Evolutionary conservation across 2,113 vertebrate species (phyloP).

Genomic region (Romanogobio albipinnatus): DNA sequence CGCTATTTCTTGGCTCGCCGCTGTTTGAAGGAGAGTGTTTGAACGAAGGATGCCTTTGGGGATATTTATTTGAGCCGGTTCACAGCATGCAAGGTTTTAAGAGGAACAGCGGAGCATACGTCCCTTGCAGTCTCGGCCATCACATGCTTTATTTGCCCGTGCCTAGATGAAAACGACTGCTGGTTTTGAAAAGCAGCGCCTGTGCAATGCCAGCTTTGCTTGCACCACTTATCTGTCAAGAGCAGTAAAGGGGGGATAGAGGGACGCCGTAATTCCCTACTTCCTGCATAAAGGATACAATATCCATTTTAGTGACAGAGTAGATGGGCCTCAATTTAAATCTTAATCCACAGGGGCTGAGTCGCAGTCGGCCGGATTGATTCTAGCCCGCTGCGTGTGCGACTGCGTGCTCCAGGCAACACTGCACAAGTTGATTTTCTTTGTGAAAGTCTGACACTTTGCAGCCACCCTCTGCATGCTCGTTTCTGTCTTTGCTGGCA

Average conservation of each 20-base stretch:
- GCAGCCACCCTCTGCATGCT: slow-evolving; percentile 35
- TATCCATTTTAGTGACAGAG: slow-evolving; percentile 59
- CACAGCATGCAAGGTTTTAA: slow-evolving; percentile 43
- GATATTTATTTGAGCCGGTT: slow-evolving; percentile 52
- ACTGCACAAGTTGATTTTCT: slow-evolving; percentile 51
- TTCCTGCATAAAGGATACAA: slow-evolving; percentile 60
- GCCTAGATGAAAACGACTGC: slow-evolving; percentile 37
- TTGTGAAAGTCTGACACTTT: slow-evolving; percentile 52
- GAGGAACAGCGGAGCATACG: slow-evolving; percentile 32
- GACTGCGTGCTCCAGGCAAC: slow-evolving; percentile 35
- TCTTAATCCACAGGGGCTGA: slow-evolving; percentile 57
- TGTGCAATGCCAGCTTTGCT: slow-evolving; percentile 41
- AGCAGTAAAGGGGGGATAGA: slow-evolving; percentile 26
- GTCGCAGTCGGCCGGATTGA: slow-evolving; percentile 56
- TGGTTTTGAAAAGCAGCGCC: slow-evolving; percentile 33
- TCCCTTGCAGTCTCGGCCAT: slow-evolving; percentile 34
- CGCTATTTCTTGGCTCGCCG: slow-evolving; percentile 21
- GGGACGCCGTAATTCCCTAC: slow-evolving; percentile 46
- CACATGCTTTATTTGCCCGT: slow-evolving; percentile 32
- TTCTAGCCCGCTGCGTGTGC: slow-evolving; percentile 46
- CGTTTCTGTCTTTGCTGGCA: slow-evolving; percentile 9
- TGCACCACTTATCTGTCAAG: slow-evolving; percentile 58
- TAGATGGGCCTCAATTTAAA: slow-evolving; percentile 61
- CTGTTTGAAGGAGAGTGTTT: slow-evolving; percentile 44
- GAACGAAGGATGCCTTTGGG: slow-evolving; percentile 44